Evolutionary conservation across 2,113 vertebrate genomes (phyloP), one percentile per base, ranked within the genome.

Genomic region (Megaptera novaeangliae): DNA sequence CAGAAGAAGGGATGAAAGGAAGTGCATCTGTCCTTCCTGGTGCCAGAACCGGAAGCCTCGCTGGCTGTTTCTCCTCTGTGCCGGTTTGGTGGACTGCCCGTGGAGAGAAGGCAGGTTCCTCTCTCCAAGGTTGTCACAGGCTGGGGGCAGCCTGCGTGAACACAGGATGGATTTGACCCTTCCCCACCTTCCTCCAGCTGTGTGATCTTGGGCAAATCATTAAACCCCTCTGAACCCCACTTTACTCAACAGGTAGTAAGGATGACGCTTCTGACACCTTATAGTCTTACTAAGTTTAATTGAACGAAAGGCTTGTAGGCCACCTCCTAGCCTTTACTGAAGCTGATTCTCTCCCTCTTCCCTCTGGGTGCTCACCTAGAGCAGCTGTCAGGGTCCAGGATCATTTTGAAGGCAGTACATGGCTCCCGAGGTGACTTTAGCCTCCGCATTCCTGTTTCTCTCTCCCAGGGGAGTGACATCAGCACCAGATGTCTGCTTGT

Each of bases 331-430:
- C 8, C 14, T 17, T 83, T 15, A 9, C 3, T 29, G 5, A 10
- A 55, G 41, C 3, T 0, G 41, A 23, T 49, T 34, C 5, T 44
- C 15, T 49, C 52, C 27, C 41, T 27, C 34, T 13, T 9, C 57
- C 25, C n/a, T 7, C 2, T n/a, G 29, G 13, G 36, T 14, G 31
- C 36, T 72, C 64, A 14, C 3, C 8, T 11, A 23, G n/a, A 52
- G 57, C 8, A 31, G 11, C 88, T 4, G 4, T 6, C 17, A 74
- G 57, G 2, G 25, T 27, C 31, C 18, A 3, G 27, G n/a, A 25
- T 11, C 25, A 1, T 36, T 64, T 5, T 17, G 39, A 87, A 36
- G 46, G 31, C 8, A 20, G 49, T 11, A 0, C 0, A 0, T 41
- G 25, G 49, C 63, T 72, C 23, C 49, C 0, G 0, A 15, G 13